Base-by-base conservation (phyloP, 2,113 vertebrate genomes). In the Eurystomus gularis region DNA sequence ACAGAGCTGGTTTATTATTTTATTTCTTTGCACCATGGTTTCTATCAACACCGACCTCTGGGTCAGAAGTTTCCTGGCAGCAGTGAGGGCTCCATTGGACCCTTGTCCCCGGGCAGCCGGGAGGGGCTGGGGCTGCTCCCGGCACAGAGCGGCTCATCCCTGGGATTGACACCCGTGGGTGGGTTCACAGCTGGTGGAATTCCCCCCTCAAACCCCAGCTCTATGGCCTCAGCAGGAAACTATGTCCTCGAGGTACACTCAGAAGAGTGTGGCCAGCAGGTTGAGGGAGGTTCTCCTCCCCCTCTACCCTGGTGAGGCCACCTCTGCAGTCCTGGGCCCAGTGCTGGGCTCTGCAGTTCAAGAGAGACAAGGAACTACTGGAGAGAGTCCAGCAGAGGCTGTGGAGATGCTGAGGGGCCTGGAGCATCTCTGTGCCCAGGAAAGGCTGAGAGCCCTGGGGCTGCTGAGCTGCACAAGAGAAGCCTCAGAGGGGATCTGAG, bases 1-100 rank as follows among this genome's bases (percentile, higher is more conserved):
- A 13, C 58, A 6, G 46, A 51, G 64, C 29, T 8, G 62, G 23
- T 17, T 61, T 19, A 35, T 39, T 12, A 3, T 86, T 80, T 76
- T 2, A 70, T 89, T 73, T 81, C 81, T 84, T 16, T 73, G 90
- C 84, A 81, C 29, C 69, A 5, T 7, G 29, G 90, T 23, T 83
- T 24, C 77, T 61, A 5, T 48, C 55, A 68, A 18, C 92, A 39
- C 42, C 1, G 77, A 84, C 81, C 87, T 33, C 11, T 0, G 3
- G 96, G 92, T 42, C 94, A 93, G 90, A 4, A 93, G 49, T 89
- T 89, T 91, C 92, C 90, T 84, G 96, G 94, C 94, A 76, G 90
- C 2, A 1, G 17, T 3, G 5, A 62, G 57, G 48, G 72, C 57
- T 86, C 76, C 0, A 18, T 1, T 2, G 76, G 94, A 95, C 62